Percentiles rank a stretch among this genome's conserved stretches.
These are phyloP conservation scores for Heliconius charithonia DNA, from an alignment of 2,888 invertebrate species.

Conservation along the genomic window DNA sequence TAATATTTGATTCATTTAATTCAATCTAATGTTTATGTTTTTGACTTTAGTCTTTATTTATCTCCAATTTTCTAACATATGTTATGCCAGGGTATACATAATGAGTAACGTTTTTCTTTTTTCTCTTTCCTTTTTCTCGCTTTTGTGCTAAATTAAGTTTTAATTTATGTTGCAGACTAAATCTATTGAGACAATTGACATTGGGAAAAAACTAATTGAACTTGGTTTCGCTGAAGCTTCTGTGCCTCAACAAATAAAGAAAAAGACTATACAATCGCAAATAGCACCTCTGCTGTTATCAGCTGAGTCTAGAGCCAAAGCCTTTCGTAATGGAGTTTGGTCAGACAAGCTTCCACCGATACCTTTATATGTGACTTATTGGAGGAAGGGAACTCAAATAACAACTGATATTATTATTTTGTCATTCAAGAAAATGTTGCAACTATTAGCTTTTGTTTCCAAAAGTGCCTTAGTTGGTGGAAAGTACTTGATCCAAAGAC, in stretches of 20 bases:
- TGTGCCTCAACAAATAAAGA: constrained; percentile 64
- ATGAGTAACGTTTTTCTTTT: too few relatives aligned
- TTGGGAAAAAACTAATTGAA: constrained; percentile 77
- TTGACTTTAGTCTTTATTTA: not conserved
- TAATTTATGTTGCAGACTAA: constrained; percentile 65
- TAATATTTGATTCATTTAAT: constrained; percentile 49
- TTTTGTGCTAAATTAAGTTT: constrained; percentile 24
- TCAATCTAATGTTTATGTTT: not conserved
- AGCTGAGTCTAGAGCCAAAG: constrained; percentile 73
- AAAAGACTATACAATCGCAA: constrained; percentile 71
- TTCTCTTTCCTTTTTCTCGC: too few relatives aligned
- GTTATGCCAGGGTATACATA: not conserved
- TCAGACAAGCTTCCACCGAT: constrained; percentile 73
- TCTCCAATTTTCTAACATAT: too few relatives aligned
- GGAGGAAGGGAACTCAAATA: constrained; percentile 68
- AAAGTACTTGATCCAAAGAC: constrained; percentile 42
- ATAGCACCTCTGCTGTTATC: constrained; percentile 68
- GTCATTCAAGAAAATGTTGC: constrained; percentile 59
- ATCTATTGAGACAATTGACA: constrained; percentile 69
- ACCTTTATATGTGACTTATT: constrained; percentile 68
- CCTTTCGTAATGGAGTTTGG: constrained; percentile 75
- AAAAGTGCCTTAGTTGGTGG: constrained; percentile 64
- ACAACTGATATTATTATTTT: constrained; percentile 56
- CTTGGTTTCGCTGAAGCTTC: constrained; percentile 77
- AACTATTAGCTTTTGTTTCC: constrained; percentile 57